Evolutionary conservation across 2,888 invertebrate genomes (phyloP).

Genomic region (Prosapia bicincta): DNA sequence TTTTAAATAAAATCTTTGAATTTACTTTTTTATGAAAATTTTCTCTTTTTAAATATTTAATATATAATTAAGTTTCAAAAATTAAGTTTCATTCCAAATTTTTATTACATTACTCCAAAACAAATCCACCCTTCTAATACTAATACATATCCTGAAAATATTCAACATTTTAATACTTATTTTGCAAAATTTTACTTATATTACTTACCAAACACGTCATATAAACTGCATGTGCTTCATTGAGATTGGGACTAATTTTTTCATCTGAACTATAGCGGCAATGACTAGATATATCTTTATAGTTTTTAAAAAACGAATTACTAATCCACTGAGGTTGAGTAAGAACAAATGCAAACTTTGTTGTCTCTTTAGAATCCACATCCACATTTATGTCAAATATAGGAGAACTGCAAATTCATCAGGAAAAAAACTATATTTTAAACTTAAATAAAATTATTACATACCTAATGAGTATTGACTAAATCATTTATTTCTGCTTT

Average conservation of each 20-base stretch:
- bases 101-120: no score
- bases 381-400: slow-evolving; percentile 11
- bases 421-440: no score
- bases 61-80: no score
- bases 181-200: neutral
- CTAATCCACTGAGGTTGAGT: slow-evolving; percentile 8
- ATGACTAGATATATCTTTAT: neutral
- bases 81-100: no score
- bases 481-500: no score
- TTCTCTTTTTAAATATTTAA: neutral
- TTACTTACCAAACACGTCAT: slow-evolving; percentile 11
- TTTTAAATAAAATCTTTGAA: no score
- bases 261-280: neutral
- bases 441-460: no score
- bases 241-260: neutral
- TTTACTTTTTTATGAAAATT: neutral
- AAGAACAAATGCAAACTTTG: slow-evolving; percentile 6
- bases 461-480: no score
- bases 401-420: neutral
- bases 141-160: no score
- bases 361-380: slow-evolving; percentile 12
- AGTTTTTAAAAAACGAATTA: neutral
- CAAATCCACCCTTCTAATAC: no score
- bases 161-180: no score
- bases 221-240: slow-evolving; percentile 5